These are phyloP conservation scores for Mesocricetus auratus DNA, from an alignment of 2,113 vertebrate genomes.

Conservation along the genomic window DNA sequence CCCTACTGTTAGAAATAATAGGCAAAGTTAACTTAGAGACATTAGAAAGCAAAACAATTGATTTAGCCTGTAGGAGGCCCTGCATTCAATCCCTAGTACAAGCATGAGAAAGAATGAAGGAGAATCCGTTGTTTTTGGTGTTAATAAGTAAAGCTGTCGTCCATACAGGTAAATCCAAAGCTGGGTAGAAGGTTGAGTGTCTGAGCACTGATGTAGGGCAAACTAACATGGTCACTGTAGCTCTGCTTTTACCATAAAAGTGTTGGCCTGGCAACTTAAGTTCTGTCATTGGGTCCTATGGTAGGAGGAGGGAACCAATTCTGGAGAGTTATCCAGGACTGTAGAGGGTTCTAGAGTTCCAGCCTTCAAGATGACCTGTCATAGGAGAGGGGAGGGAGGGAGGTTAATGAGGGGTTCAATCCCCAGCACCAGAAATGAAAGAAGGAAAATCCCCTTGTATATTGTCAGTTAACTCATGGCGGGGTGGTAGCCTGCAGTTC, in stretches of 20 bases:
- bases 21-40: slow-evolving; percentile 1
- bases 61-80: not conserved
- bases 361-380: not conserved
- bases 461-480: not conserved
- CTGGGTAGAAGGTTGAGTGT: no score
- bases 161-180: not conserved
- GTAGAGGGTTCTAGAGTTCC: not conserved
- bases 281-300: not conserved
- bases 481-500: not conserved
- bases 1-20: not conserved
- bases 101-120: no score
- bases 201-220: no score
- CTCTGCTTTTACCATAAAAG: no score
- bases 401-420: no score
- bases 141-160: not conserved
- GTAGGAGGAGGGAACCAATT: not conserved
- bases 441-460: not conserved
- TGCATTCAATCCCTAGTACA: not conserved
- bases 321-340: no score
- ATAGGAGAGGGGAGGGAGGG: no score
- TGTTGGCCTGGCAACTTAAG: not conserved
- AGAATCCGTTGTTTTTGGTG: not conserved
- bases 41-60: not conserved
- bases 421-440: not conserved
- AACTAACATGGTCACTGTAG: rapidly evolving